These are phyloP conservation scores for Dysdera silvatica DNA, from an alignment of 1,140 invertebrate species.

Conservation along the genomic window DNA sequence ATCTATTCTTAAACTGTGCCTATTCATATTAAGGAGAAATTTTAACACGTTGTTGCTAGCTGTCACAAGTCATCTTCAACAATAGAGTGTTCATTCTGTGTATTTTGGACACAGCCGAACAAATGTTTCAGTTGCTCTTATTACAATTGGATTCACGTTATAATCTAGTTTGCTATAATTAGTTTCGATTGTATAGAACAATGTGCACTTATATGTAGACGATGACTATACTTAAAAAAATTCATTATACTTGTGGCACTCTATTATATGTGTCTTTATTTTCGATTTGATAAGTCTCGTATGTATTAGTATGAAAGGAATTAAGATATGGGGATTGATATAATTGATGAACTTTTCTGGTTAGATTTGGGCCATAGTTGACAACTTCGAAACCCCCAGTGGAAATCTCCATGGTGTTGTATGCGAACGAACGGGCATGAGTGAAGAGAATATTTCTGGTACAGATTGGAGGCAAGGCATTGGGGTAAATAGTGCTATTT, in stretches of 20 bases:
- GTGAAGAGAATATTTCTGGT: constrained; percentile 58
- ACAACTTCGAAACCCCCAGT: constrained; percentile 29
- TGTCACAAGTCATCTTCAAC: too few relatives aligned
- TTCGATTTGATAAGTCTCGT: background rate
- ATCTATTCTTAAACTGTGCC: too few relatives aligned
- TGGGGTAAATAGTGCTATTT: constrained; percentile 49
- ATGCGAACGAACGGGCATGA: constrained; percentile 61
- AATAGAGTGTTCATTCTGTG: too few relatives aligned
- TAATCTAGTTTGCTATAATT: too few relatives aligned
- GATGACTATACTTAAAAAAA: background rate
- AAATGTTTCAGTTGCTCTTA: too few relatives aligned
- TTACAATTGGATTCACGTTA: too few relatives aligned
- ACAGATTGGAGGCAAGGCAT: constrained; percentile 66
- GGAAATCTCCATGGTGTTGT: constrained; percentile 57
- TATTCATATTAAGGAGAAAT: too few relatives aligned
- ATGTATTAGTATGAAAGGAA: background rate
- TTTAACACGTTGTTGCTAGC: too few relatives aligned
- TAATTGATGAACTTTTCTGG: background rate
- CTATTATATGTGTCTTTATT: background rate
- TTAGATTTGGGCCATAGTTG: constrained; percentile 60
- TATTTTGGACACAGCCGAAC: too few relatives aligned
- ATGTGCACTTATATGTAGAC: background rate
- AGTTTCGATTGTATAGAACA: background rate
- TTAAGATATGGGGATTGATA: background rate
- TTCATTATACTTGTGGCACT: background rate